Evolutionary conservation across 2,888 invertebrate species (phyloP).

Genomic region (Lasioglossum villosulum): DNA sequence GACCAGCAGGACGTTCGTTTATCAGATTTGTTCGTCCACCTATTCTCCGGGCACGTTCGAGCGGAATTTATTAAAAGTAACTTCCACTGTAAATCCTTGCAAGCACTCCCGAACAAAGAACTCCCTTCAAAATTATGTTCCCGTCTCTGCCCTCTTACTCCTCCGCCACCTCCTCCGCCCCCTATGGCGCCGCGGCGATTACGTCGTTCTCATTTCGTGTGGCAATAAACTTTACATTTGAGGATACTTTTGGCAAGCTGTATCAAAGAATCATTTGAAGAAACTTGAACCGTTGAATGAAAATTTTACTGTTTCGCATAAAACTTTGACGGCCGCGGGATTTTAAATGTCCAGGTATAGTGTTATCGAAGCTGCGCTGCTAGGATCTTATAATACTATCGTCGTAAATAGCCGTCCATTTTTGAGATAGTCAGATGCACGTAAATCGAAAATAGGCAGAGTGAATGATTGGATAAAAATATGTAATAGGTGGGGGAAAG

Average conservation of each 20-base stretch:
- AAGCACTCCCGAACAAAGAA: conserved; percentile 15
- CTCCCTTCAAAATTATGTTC: conserved; percentile 17
- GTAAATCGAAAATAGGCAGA: neutral
- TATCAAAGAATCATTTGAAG: conserved; percentile 37
- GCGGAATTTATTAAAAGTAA: conserved; percentile 35
- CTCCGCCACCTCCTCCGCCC: neutral
- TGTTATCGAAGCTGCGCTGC: neutral
- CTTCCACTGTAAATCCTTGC: conserved; percentile 15
- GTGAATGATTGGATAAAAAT: neutral
- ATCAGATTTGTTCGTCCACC: conserved; percentile 26
- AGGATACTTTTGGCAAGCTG: conserved; percentile 11
- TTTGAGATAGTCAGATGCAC: neutral
- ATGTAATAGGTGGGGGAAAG: neutral
- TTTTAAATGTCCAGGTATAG: neutral
- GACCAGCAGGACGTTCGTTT: conserved; percentile 10
- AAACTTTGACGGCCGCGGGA: conserved; percentile 8
- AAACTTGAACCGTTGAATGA: conserved; percentile 11
- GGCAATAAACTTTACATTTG: conserved; percentile 30
- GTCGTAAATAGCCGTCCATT: neutral
- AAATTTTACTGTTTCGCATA: conserved; percentile 33
- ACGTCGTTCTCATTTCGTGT: conserved; percentile 16
- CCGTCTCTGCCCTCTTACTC: neutral
- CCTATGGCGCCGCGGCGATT: conserved; percentile 6
- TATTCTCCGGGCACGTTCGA: neutral
- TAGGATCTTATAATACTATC: neutral